Conservation (phyloP, 1,140 invertebrate genomes). For the Hesperophylax magnus region DNA sequence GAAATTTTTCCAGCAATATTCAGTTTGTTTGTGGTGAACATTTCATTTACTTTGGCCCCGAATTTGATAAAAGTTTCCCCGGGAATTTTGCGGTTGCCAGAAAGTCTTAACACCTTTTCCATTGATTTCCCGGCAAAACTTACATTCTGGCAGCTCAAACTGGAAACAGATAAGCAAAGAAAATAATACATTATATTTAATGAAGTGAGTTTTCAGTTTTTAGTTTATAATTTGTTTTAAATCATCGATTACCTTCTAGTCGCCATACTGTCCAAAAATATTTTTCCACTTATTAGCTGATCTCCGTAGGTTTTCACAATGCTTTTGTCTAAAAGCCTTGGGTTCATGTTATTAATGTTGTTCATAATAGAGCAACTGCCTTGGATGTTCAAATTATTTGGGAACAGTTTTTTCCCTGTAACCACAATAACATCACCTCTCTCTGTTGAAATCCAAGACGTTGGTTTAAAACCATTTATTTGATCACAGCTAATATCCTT, state of each 20-base stretch:
- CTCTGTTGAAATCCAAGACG: conserved; percentile 58
- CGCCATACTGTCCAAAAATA: conserved; percentile 42
- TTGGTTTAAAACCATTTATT: conserved; percentile 60
- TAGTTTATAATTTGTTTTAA: background rate
- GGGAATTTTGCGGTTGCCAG: conserved; percentile 13
- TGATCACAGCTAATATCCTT: conserved; percentile 58
- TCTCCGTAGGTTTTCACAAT: conserved; percentile 60
- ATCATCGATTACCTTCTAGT: conserved; percentile 37
- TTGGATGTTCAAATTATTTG: conserved; percentile 58
- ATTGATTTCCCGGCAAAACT: conserved; percentile 37
- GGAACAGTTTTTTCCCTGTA: conserved; percentile 60
- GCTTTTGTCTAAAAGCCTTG: conserved; percentile 57
- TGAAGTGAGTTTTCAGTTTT: too few species aligned
- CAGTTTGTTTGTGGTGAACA: conserved; percentile 1
- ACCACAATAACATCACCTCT: conserved; percentile 57
- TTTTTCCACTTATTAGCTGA: conserved; percentile 61
- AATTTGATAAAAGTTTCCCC: conserved; percentile 37
- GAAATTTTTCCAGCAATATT: conserved; percentile 19
- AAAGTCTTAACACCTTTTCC: conserved; percentile 34
- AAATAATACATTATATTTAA: background rate
- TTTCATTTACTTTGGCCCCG: conserved; percentile 31
- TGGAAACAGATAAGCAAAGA: conserved; percentile 18
- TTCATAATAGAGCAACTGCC: conserved; percentile 55
- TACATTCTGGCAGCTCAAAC: conserved; percentile 45
- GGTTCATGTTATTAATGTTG: conserved; percentile 47